These are phyloP conservation scores for Heliconius charithonia DNA, from an alignment of 2,888 invertebrate species.

Conservation along the genomic window DNA sequence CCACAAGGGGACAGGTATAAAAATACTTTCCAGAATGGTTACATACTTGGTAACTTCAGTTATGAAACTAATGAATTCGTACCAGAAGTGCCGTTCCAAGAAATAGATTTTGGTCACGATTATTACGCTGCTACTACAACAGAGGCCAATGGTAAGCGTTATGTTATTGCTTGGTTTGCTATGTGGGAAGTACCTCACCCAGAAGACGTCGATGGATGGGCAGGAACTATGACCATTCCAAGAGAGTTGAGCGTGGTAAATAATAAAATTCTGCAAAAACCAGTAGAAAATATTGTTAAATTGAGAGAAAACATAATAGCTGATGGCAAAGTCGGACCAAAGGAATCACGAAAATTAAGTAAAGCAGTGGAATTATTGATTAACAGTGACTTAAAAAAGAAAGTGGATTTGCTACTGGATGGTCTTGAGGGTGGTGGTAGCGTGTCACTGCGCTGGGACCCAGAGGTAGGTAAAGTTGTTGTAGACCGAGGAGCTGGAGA, in stretches of 20 bases:
- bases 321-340: conserved; percentile 53
- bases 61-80: conserved; percentile 71
- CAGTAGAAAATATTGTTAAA: conserved; percentile 60
- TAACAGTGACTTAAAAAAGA: conserved; percentile 57
- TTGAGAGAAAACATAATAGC: conserved; percentile 58
- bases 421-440: conserved; percentile 65
- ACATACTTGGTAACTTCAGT: conserved; percentile 73
- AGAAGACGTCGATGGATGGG: conserved; percentile 75
- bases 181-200: conserved; percentile 74
- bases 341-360: conserved; percentile 56
- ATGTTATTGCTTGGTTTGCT: conserved; percentile 73
- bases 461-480: conserved; percentile 60
- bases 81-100: conserved; percentile 69
- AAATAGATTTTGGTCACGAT: conserved; percentile 77
- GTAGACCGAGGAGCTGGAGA: conserved; percentile 68
- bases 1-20: conserved; percentile 73
- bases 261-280: conserved; percentile 66
- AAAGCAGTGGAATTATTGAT: conserved; percentile 69
- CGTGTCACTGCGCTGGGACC: conserved; percentile 63
- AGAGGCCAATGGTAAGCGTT: conserved; percentile 66
- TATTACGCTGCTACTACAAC: conserved; percentile 77
- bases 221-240: conserved; percentile 72
- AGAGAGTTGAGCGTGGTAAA: conserved; percentile 67
- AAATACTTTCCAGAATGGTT: conserved; percentile 71
- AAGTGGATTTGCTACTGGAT: conserved; percentile 61